Evolutionary conservation across 2,797 vertebrate species (phyloP).

Genomic region (Gephyroberyx darwinii): DNA sequence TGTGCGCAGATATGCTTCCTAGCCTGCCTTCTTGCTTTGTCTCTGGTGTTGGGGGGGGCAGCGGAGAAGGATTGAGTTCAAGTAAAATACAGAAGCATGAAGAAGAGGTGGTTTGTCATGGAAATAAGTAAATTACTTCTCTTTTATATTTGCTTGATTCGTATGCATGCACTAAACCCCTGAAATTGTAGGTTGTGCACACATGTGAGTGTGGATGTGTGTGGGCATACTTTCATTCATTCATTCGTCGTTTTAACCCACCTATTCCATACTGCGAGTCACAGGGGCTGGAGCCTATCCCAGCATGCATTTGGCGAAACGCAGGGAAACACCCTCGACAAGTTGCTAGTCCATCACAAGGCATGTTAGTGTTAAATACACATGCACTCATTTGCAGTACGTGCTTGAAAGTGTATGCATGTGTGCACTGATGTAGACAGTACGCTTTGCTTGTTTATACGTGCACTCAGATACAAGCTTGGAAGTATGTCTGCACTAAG

Average conservation of each 20-base stretch:
- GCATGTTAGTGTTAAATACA: too few relatives aligned
- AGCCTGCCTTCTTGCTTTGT: slow-evolving; percentile 23
- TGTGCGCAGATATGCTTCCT: slow-evolving; percentile 51
- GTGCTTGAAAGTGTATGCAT: too few relatives aligned
- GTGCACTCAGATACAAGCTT: slow-evolving; percentile 16
- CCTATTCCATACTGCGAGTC: too few relatives aligned
- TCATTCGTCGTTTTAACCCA: too few relatives aligned
- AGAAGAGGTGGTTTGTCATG: slow-evolving; percentile 49
- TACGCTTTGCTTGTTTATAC: slow-evolving; percentile 11
- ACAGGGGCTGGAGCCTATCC: too few relatives aligned
- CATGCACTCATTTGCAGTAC: too few relatives aligned
- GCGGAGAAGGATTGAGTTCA: slow-evolving; percentile 32
- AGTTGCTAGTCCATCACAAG: too few relatives aligned
- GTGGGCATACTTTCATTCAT: background rate
- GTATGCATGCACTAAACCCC: slow-evolving; percentile 9
- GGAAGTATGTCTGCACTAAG: slow-evolving; percentile 24
- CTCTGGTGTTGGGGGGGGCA: slow-evolving; percentile 21
- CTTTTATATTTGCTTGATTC: slow-evolving; percentile 36
- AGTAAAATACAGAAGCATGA: slow-evolving; percentile 48
- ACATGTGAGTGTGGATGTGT: background rate
- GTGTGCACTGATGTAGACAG: slow-evolving; percentile 1
- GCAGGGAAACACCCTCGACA: too few relatives aligned
- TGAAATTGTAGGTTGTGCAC: background rate
- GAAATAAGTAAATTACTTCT: slow-evolving; percentile 55
- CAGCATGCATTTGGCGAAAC: too few relatives aligned